These are phyloP conservation scores for Cephalopterus ornatus DNA, from an alignment of 2,113 vertebrate species.

Conservation along the genomic window DNA sequence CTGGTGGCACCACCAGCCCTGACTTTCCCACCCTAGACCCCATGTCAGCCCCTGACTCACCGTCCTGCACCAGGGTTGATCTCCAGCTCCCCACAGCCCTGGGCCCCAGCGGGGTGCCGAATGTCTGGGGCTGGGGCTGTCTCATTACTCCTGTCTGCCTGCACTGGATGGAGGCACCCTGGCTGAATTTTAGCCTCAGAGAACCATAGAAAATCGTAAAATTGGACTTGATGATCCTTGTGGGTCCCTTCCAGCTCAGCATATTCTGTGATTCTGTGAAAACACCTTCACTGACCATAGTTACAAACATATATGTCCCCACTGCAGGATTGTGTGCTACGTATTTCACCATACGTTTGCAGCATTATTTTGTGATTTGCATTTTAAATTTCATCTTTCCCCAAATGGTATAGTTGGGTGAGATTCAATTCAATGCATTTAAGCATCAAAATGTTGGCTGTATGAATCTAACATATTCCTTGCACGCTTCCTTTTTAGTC, in stretches of 20 bases:
- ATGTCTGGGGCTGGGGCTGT: fast-evolving
- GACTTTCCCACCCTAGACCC: neutral
- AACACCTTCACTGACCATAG: neutral
- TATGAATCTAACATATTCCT: neutral
- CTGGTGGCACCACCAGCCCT: neutral
- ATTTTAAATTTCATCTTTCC: neutral
- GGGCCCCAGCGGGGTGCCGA: neutral
- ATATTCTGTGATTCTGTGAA: neutral
- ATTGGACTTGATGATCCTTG: neutral
- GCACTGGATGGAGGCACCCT: neutral
- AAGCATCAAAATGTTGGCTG: neutral
- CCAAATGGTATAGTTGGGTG: neutral
- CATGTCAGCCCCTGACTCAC: neutral
- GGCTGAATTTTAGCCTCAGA: neutral
- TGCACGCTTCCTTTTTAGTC: neutral
- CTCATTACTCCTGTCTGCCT: neutral
- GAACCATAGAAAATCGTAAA: neutral
- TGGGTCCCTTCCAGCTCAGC: neutral
- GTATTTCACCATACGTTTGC: neutral
- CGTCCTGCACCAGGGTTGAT: fast-evolving
- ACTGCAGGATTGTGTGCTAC: neutral
- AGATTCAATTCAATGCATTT: neutral
- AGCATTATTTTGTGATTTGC: neutral
- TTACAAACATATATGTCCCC: neutral
- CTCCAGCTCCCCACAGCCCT: neutral